Conservation (phyloP, 2,888 invertebrate genomes). For the Rhingia rostrata region DNA sequence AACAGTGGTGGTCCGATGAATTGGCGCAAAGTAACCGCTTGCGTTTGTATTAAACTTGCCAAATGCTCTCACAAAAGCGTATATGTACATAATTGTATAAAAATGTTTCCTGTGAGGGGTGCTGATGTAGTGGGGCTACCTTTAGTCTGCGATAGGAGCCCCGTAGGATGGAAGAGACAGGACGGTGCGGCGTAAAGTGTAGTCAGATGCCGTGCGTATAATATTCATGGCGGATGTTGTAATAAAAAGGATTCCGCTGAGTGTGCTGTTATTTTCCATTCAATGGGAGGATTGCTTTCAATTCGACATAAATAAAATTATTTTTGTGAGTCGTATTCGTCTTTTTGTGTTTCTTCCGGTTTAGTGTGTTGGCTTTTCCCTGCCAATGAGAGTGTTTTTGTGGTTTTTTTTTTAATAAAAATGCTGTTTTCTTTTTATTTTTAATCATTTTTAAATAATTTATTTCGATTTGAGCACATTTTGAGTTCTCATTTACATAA, state of each 20-base stretch:
- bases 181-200: neutral
- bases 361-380: constrained; percentile 8
- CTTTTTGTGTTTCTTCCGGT: constrained; percentile 28
- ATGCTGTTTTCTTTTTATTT: constrained; percentile 12
- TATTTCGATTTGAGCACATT: constrained; percentile 52
- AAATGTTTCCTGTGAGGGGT: no score
- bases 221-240: constrained; percentile 72
- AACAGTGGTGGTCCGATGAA: constrained; percentile 37
- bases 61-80: constrained; percentile 10
- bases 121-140: no score
- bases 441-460: constrained; percentile 66
- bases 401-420: constrained; percentile 12
- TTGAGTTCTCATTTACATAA: constrained; percentile 38
- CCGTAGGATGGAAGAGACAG: neutral
- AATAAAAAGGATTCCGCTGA: constrained; percentile 74
- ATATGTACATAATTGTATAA: neutral
- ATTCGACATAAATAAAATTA: constrained; percentile 73
- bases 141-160: neutral
- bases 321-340: constrained; percentile 64
- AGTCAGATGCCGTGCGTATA: constrained; percentile 47
- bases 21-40: constrained; percentile 18
- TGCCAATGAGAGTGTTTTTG: constrained; percentile 14
- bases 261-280: constrained; percentile 73
- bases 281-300: constrained; percentile 72
- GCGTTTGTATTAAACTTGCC: constrained; percentile 18